Evolutionary conservation across 2,113 vertebrate genomes (phyloP), one percentile per base, ranked within the genome.

Genomic region (Irena cyanogastra): DNA sequence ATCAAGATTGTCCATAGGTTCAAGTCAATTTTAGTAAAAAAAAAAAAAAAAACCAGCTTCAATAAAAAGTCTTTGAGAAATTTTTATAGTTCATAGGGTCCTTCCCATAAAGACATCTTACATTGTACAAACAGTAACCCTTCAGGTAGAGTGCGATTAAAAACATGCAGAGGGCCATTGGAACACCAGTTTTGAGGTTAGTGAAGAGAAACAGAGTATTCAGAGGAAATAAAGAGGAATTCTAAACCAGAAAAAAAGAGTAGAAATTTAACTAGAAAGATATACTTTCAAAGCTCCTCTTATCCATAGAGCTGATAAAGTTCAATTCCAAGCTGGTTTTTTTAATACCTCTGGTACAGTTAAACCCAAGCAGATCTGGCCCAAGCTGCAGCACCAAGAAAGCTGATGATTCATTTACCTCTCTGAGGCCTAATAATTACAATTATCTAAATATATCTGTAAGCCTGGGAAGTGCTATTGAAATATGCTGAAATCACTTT

Each of bases 281-380:
- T 11, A 33, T 13, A 42, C 54, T 37, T 49, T 49, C 4, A 47
- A 44, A 59, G 16, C 13, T 72, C 7, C 18, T 59, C 16, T 56
- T 17, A 83, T 33, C 12, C 23, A 57, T 1, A 45, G 39, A 31
- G 31, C 16, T 42, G 64, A 33, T 9, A n/a, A 71, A 78, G 33
- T 1, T 10, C 22, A 33, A 37, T 2, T 41, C 16, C 11, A 59
- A 78, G 13, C 1, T 16, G 21, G 0, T 4, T 70, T 60, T 42
- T 50, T 47, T 1, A 11, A 59, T 15, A 49, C 3, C 22, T 69
- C 17, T 79, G 31, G 19, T 37, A 42, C 14, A 61, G 20, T 60
- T 53, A 50, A 75, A 11, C 23, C 18, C 28, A 52, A 63, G 28
- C 20, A 79, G 49, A 21, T 20, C 12, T 6, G 37, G 71, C 12